Evolutionary conservation across 2,113 vertebrate genomes (phyloP).

Genomic region (Glaucomys volans): DNA sequence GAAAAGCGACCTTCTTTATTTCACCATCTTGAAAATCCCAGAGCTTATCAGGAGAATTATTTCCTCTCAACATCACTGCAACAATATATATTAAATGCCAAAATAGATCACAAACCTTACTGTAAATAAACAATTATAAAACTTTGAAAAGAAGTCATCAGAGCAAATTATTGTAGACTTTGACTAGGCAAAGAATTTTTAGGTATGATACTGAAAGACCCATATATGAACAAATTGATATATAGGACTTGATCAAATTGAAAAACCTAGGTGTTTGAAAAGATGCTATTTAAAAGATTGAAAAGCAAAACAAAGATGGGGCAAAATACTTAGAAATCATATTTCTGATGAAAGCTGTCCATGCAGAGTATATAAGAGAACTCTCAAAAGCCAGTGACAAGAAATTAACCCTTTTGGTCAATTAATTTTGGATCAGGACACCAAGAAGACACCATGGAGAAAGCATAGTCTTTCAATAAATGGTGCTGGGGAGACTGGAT

Average conservation of each 20-base stretch:
- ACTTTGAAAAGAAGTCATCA: background rate
- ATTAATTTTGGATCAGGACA: background rate
- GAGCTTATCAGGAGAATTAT: too few species aligned
- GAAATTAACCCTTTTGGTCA: background rate
- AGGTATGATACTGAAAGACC: background rate
- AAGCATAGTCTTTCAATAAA: background rate
- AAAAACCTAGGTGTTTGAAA: background rate
- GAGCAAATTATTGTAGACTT: background rate
- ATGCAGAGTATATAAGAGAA: background rate
- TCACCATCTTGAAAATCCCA: too few species aligned
- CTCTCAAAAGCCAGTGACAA: background rate
- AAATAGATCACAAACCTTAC: background rate
- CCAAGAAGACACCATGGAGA: background rate
- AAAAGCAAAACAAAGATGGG: background rate
- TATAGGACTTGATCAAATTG: background rate
- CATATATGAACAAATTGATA: background rate
- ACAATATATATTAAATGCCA: background rate
- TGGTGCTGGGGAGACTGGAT: background rate
- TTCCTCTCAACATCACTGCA: background rate
- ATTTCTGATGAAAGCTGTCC: background rate
- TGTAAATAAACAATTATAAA: background rate
- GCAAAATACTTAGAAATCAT: background rate
- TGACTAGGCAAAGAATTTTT: background rate
- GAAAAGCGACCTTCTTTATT: too few species aligned
- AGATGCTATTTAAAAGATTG: background rate